Percentiles rank a stretch among this genome's conserved stretches.
These are phyloP conservation scores for Aphaenogaster floridana DNA, from an alignment of 1,140 invertebrate species.

Conservation along the genomic window DNA sequence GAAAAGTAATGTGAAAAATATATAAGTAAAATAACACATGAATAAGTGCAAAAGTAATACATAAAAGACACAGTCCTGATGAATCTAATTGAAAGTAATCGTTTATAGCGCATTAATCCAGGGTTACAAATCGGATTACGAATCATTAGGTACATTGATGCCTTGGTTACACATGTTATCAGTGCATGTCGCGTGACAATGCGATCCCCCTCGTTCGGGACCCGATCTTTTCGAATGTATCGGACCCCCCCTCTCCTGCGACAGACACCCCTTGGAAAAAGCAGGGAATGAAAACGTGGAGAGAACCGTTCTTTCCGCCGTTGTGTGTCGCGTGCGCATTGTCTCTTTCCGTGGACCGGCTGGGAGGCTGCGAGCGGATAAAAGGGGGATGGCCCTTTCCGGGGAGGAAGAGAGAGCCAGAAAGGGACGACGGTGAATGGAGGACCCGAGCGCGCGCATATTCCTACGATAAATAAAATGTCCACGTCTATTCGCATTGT, in stretches of 20 bases:
- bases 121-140: neutral
- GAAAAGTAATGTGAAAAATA: no score
- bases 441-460: conserved; percentile 27
- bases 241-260: neutral
- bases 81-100: neutral
- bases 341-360: conserved; percentile 9
- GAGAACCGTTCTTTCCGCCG: conserved; percentile 21
- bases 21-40: neutral
- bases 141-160: neutral
- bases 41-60: neutral
- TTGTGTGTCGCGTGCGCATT: conserved; percentile 33
- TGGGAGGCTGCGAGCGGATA: conserved; percentile 34
- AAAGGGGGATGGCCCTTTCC: conserved; percentile 29
- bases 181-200: conserved; percentile 22
- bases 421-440: conserved; percentile 38
- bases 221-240: neutral
- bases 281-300: conserved; percentile 21
- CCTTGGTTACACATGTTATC: conserved; percentile 27
- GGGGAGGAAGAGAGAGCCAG: neutral
- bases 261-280: conserved; percentile 28
- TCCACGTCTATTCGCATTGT: conserved; percentile 43
- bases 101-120: neutral
- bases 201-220: neutral
- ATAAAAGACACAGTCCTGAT: neutral
- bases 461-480: conserved; percentile 58